phyloP scores from a whole-genome alignment of 2,113 vertebrate genomes.

The Ammospiza caudacuta region DNA sequence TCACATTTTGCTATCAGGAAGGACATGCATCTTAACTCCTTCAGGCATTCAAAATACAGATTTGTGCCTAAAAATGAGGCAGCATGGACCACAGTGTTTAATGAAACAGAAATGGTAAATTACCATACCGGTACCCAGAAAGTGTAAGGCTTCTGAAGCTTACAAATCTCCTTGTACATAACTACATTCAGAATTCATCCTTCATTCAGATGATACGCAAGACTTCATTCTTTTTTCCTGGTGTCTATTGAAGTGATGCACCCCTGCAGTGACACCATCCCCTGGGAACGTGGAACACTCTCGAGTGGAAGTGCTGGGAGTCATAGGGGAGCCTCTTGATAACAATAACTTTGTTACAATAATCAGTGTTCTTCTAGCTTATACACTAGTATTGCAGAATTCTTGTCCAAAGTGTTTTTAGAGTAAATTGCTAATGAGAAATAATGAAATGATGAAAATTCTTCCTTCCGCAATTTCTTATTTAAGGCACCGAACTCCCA shows the following conservation, averaged over 20 bases:
- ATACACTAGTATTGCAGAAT: not conserved
- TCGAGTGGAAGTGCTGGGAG: not conserved
- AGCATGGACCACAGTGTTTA: not conserved
- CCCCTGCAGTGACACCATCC: not conserved
- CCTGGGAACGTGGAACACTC: not conserved
- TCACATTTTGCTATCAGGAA: not conserved
- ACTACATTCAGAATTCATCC: not conserved
- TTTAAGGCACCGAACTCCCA: conserved; percentile 33
- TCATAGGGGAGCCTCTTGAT: not conserved
- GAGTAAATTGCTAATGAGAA: conserved; percentile 6
- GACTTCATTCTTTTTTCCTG: not conserved
- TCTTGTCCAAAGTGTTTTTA: conserved; percentile 18
- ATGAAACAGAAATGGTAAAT: not conserved
- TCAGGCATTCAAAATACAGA: not conserved
- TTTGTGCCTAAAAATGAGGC: not conserved
- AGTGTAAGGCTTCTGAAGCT: not conserved
- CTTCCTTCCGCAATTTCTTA: conserved; percentile 46
- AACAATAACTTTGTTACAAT: conserved; percentile 6
- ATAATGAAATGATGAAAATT: conserved; percentile 34
- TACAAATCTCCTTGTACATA: not conserved
- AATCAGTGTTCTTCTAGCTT: not conserved
- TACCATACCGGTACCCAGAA: not conserved
- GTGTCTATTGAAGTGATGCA: not conserved
- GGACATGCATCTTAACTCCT: not conserved
- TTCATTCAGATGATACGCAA: not conserved